Evolutionary conservation across 2,113 vertebrate species (phyloP), one percentile per base, ranked within the genome.

Genomic region (Pituophis catenifer): DNA sequence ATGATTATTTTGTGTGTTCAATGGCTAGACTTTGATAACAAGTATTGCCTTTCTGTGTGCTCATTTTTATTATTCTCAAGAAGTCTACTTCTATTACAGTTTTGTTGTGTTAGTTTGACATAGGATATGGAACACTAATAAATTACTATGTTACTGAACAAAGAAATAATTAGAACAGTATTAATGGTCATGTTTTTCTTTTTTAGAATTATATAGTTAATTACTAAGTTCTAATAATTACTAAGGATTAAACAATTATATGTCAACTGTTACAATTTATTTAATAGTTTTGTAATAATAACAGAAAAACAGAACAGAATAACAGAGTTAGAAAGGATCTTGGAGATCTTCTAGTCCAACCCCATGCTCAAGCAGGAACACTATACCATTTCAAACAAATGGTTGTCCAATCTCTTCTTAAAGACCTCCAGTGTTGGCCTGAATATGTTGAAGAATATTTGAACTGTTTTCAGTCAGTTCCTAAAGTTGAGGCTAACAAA

Each of bases 161-260:
- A 89, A 87, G 44, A 93, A 94, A 93, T 93, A 87, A 55, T 29
- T 87, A 95, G 33, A 12, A 89, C 75, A 94, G 54, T 86, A 62
- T 92, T 89, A 91, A 93, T 93, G 52, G 44, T 8, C 26, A 90
- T 89, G 52, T 24, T 89, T 86, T 70, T 92, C 5, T 44, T 29
- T 90, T 90, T 53, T 89, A 87, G 38, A 7, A 57, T 70, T 33
- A 9, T 29, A 94, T 57, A 91, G 70, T 92, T 93, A 92, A 90
- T 15, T 88, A 62, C 55, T 94, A 95, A 90, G 53, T 95, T 5
- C 57, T 92, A 85, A 92, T 89, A 21, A 65, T 94, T 90, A 91
- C 13, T 57, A 62, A 94, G 88, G 92, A 94, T 5, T 19, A 95
- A 95, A 92, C 90, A 86, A 91, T 86, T 91, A 86, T 89, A 89